These are phyloP conservation scores for Metalampra italica DNA, from an alignment of 2,888 invertebrate species.

Conservation along the genomic window DNA sequence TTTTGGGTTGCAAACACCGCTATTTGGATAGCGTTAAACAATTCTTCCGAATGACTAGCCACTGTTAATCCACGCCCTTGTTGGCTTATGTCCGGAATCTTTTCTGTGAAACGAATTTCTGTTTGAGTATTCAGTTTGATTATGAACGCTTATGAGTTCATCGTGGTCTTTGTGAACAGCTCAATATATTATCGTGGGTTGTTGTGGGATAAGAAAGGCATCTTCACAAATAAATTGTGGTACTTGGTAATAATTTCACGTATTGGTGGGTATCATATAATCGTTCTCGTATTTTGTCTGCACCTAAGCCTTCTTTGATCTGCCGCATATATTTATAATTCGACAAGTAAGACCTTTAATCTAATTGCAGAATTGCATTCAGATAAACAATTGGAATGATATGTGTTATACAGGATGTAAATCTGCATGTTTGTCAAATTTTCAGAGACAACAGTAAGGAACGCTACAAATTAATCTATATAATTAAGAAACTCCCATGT, in stretches of 20 bases:
- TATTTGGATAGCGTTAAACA: conserved; percentile 76
- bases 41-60: conserved; percentile 71
- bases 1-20: conserved; percentile 57
- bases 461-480: no score
- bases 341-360: no score
- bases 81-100: conserved; percentile 48
- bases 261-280: not conserved
- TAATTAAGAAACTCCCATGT: no score
- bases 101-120: conserved; percentile 44
- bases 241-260: not conserved
- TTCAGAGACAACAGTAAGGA: no score
- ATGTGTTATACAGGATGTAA: no score
- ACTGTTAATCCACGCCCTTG: conserved; percentile 58
- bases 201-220: conserved; percentile 1
- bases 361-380: not conserved
- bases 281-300: not conserved
- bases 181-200: conserved; percentile 11
- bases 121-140: conserved; percentile 67
- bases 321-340: not conserved
- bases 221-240: conserved; percentile 1
- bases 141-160: conserved; percentile 59
- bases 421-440: no score
- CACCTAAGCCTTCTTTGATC: not conserved
- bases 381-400: no score
- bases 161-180: conserved; percentile 35